Evolutionary conservation across 2,888 invertebrate genomes (phyloP).

Genomic region (Plagiodera versicolora): DNA sequence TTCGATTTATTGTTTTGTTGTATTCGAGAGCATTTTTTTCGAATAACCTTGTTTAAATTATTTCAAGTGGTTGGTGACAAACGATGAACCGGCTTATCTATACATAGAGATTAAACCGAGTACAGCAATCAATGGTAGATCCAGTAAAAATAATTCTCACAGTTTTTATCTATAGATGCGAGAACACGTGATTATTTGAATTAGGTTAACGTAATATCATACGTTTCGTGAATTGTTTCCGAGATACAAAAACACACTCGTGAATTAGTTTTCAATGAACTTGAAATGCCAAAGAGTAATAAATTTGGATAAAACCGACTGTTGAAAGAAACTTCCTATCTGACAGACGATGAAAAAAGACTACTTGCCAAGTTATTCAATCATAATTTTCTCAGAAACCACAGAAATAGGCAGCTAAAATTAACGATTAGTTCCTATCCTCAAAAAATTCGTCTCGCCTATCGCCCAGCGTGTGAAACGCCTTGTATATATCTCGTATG

Average conservation of each 20-base stretch:
- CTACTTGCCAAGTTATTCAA: slow-evolving; percentile 24
- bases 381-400: slow-evolving; percentile 24
- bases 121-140: background rate
- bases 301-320: slow-evolving; percentile 2
- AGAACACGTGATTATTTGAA: background rate
- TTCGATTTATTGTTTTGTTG: too few relatives aligned
- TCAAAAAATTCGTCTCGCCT: too few relatives aligned
- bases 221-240: slow-evolving; percentile 2
- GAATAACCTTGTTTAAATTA: too few relatives aligned
- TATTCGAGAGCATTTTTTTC: too few relatives aligned
- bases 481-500: background rate
- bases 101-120: too few relatives aligned
- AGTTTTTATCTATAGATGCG: background rate
- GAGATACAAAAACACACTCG: slow-evolving; percentile 3
- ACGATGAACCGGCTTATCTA: too few relatives aligned
- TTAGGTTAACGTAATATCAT: background rate
- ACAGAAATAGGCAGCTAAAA: slow-evolving; percentile 24
- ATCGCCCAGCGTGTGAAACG: background rate
- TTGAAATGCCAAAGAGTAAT: slow-evolving; percentile 8
- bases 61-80: too few relatives aligned
- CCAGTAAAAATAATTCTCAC: background rate
- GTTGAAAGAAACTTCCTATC: slow-evolving; percentile 18
- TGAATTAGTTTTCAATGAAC: background rate
- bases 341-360: background rate
- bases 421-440: slow-evolving; percentile 8